Evolutionary conservation across 2,888 invertebrate species (phyloP), one percentile per base, ranked within the genome.

Genomic region (Thereva nobilitata): DNA sequence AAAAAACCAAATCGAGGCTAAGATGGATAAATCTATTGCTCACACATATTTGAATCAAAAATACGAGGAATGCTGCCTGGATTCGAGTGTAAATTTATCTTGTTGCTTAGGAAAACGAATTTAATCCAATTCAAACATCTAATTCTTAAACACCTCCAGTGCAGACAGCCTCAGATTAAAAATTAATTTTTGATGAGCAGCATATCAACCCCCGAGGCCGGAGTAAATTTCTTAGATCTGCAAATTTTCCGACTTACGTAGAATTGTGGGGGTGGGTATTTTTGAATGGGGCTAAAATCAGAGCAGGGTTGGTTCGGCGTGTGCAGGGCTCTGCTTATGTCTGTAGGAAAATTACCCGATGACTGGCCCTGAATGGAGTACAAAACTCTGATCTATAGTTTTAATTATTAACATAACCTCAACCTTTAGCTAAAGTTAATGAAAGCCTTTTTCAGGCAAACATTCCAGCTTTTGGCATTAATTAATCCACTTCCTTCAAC

Each of bases 181-280:
- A 47, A 12, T 47, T 47, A 47, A 47, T 47, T 47, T 47, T 47
- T 47, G 47, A 47, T 47, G 47, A 47, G 47, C 5, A 47, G n/a
- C 47, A 23, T 23, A 47, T 12, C 23, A 12, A 12, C 47, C 23
- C 47, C 6, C 47, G 6, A 5, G 10, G 5, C 4, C 10, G 7
- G 23, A 6, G 3, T 12, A 47, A 44, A 7, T 8, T 44, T 8
- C 44, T 8, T n/a, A 5, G 10, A 23, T 23, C 23, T 23, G 23
- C 23, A 23, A 23, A 23, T 23, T 23, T 23, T 23, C 23, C 23
- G 23, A 23, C 23, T 23, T 23, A 23, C 23, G 23, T 23, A 23
- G 23, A 23, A 23, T 23, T 23, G 23, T 23, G 2, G 23, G 23
- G 23, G 23, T 23, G 23, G 23, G 23, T 23, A 23, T 23, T 23